These are phyloP conservation scores for Trinorchestia longiramus DNA, from an alignment of 1,140 invertebrate genomes.

Conservation along the genomic window DNA sequence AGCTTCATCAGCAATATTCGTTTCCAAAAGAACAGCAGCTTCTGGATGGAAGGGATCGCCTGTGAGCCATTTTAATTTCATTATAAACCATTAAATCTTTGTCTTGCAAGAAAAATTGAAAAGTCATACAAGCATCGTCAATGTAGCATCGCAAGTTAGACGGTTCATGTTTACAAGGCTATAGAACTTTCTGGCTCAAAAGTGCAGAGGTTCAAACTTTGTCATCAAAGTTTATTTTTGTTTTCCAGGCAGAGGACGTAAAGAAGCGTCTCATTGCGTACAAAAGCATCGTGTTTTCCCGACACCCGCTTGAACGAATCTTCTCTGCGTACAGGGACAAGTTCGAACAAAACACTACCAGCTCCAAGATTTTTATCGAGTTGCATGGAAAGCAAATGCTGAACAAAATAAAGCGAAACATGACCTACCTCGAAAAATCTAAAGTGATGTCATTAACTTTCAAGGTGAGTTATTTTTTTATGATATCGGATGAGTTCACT, in stretches of 20 bases:
- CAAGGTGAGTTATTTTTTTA: neutral
- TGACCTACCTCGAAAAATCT: conserved; percentile 1
- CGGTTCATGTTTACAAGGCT: neutral
- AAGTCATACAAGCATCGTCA: neutral
- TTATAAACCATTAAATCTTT: neutral
- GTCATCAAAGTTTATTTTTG: neutral
- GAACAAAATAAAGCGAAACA: neutral
- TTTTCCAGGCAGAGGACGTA: neutral
- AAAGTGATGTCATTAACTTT: neutral
- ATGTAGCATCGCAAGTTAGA: neutral
- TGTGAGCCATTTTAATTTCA: neutral
- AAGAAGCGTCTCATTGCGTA: neutral
- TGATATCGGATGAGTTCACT: too few species aligned
- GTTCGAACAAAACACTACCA: neutral
- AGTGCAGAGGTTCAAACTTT: neutral
- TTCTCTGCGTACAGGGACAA: conserved; percentile 36
- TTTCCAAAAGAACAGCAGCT: neutral
- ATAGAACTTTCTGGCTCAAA: neutral
- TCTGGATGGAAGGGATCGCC: neutral
- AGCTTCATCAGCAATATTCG: neutral
- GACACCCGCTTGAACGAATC: conserved; percentile 6
- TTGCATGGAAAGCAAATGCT: neutral
- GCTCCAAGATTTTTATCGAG: neutral
- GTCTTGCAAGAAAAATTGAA: neutral
- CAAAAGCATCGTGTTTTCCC: neutral